Evolutionary conservation across 1,140 invertebrate species (phyloP).

Genomic region (Cydia amplana): DNA sequence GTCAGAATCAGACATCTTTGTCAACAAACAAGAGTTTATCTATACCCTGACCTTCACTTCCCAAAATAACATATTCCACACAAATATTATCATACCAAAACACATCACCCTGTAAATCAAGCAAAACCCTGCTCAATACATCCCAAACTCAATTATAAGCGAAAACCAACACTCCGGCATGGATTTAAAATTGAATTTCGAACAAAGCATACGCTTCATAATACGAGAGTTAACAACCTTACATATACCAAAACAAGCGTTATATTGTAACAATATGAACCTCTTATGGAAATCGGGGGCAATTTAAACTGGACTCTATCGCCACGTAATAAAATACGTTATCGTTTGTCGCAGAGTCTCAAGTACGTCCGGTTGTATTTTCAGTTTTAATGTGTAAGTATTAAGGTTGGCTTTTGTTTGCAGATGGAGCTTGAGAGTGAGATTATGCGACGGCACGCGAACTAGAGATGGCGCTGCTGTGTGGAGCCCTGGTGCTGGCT

Average conservation of each 20-base stretch:
- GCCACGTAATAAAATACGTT: background rate
- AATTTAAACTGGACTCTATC: background rate
- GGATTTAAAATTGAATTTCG: background rate
- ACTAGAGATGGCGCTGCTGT: constrained; percentile 24
- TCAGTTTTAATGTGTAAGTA: background rate
- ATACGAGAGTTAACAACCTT: constrained; percentile 17
- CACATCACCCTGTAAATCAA: constrained; percentile 5
- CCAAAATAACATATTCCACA: background rate
- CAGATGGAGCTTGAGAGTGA: constrained; percentile 2
- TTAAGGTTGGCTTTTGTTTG: constrained; percentile 8
- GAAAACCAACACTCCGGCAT: background rate
- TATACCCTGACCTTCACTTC: background rate
- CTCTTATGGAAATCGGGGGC: background rate
- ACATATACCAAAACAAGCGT: constrained; percentile 18
- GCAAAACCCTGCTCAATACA: background rate
- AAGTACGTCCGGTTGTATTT: background rate
- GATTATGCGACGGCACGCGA: constrained; percentile 22
- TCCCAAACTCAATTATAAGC: background rate
- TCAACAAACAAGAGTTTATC: background rate
- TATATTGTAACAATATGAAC: constrained; percentile 25
- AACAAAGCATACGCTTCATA: background rate
- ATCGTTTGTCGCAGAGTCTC: background rate
- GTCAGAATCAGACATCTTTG: background rate
- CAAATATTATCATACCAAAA: constrained; percentile 16
- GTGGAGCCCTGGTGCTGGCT: constrained; percentile 14